Base-by-base conservation (phyloP, 1,140 invertebrate genomes). In the Ceratosolen solmsi region DNA sequence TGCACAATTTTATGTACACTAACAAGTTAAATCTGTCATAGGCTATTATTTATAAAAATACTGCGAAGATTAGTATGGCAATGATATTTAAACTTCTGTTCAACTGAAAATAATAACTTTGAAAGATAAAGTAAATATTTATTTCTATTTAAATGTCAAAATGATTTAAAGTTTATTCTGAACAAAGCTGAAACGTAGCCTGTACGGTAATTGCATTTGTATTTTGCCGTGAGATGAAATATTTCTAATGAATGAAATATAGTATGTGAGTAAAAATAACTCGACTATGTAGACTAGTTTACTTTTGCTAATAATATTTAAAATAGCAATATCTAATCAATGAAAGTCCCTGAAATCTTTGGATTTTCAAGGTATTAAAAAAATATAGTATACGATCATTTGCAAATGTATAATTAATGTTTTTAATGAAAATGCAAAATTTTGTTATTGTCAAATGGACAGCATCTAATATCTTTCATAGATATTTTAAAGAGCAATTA, bases 181-280 rank as follows among this genome's bases (percentile, higher is more conserved):
- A 72, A 33, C 9, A 33, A 20, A 73, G 49, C 54, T 63, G 41
- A 20, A 27, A 15, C 20, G 51, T 56, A 17, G 27, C 20, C 20
- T 76, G 17, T 81, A 56, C 49, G 70, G 80, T 81, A 75, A 81
- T 81, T 81, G 76, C 49, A 70, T 74, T 65, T 74, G 46, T 33
- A 74, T 65, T 70, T 58, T 76, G 38, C 58, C 56, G 75, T 68
- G 58, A 75, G 49, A 75, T 36, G 71, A 73, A 38, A 51, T 56
- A 56, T 72, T 76, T 74, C 30, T 46, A 7, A 13, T 46, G 13
- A 46, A 46, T 13, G 41, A 46, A 46, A 46, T 46, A 7, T 13
- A 46, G 13, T 46, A 7, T 13, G 41, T 13, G 41, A 7, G 41
- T 46, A 46, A 46, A 46, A n/a, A n/a, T n/a, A n/a, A n/a, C n/a